A percentile compares a stretch with the other conserved stretches of the same genome.
Evolutionary conservation across 1,140 invertebrate species (phyloP).

Genomic region (Formica selysi): DNA sequence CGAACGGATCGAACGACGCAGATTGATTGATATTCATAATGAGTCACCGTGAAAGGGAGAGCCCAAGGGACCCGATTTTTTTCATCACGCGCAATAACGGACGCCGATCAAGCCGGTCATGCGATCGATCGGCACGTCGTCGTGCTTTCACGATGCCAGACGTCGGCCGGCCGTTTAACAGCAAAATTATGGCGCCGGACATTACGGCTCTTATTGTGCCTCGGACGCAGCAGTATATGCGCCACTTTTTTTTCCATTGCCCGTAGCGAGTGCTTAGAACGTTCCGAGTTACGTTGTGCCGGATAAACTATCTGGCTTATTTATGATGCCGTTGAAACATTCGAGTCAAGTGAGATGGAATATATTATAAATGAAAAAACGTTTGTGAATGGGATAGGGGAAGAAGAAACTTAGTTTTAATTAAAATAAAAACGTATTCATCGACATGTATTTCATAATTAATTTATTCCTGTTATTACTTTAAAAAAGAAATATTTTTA

Average conservation of each 20-base stretch:
- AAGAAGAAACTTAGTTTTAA: background rate
- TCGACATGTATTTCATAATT: background rate
- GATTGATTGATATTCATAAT: conserved; percentile 64
- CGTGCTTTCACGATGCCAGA: conserved; percentile 43
- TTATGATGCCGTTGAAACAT: conserved; percentile 24
- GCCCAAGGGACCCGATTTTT: conserved; percentile 55
- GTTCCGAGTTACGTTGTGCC: background rate
- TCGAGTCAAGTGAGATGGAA: background rate
- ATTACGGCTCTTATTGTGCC: conserved; percentile 49
- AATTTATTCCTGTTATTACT: background rate
- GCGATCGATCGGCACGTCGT: conserved; percentile 42
- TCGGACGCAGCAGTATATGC: conserved; percentile 20
- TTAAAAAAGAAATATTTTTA: background rate
- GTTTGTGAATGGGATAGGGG: background rate
- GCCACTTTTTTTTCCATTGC: conserved; percentile 30
- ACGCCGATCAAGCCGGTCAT: conserved; percentile 31
- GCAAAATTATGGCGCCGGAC: conserved; percentile 27
- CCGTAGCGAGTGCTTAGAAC: conserved; percentile 23
- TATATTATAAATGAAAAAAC: background rate
- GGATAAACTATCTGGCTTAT: conserved; percentile 34
- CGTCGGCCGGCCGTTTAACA: conserved; percentile 22
- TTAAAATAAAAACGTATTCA: background rate
- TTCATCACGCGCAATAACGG: conserved; percentile 54
- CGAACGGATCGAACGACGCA: conserved; percentile 49
- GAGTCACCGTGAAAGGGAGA: conserved; percentile 48